Conservation (phyloP, 2,113 vertebrate species). For the Parotia lawesii region DNA sequence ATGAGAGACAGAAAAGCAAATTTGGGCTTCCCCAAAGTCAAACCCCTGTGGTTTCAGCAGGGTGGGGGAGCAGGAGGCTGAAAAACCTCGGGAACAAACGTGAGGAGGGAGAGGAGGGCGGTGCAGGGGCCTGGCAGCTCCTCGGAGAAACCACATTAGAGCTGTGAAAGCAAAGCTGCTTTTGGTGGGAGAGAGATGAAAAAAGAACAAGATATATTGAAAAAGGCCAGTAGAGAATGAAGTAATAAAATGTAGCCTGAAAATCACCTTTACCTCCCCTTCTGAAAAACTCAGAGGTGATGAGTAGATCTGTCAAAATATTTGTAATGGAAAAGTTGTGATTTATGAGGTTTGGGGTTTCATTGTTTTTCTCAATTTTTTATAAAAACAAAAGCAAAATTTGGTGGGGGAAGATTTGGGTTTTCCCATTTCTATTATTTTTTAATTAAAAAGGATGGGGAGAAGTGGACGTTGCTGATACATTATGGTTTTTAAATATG, state of each 20-base stretch:
- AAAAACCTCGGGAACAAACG: accelerated
- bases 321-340: conserved; percentile 39
- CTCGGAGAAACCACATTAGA: not conserved
- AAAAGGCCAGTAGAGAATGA: not conserved
- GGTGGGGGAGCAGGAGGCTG: not conserved
- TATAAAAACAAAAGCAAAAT: not conserved
- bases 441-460: not conserved
- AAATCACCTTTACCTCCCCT: conserved; percentile 34
- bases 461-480: not conserved
- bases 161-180: not conserved
- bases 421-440: not conserved
- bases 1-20: not conserved
- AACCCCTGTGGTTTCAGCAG: not conserved
- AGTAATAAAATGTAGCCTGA: conserved; percentile 44
- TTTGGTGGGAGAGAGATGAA: not conserved
- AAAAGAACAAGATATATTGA: conserved; percentile 5
- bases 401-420: not conserved
- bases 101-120: accelerated
- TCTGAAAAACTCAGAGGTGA: not conserved
- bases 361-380: not conserved
- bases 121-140: not conserved
- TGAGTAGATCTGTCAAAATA: conserved; percentile 45
- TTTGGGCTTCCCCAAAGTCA: not conserved
- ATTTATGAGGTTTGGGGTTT: conserved; percentile 36
- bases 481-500: not conserved